A percentile compares a stretch with the other conserved stretches of the same genome.
phyloP scores from a whole-genome alignment of 2,888 invertebrate species.

The Acleris emargana region DNA sequence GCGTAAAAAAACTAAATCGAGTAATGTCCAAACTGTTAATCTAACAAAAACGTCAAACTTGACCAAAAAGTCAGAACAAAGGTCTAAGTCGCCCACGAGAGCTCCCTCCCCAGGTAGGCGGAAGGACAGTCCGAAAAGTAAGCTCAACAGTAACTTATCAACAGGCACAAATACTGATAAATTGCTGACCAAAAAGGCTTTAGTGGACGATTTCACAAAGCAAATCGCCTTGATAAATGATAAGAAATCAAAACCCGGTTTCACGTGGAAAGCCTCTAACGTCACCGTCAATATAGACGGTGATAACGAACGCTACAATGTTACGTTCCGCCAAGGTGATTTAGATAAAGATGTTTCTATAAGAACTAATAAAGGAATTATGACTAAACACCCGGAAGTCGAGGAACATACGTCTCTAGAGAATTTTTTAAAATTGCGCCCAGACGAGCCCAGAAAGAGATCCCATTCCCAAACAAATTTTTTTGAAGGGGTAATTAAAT shows the following conservation, averaged over 20 bases:
- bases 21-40: constrained; percentile 12
- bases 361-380: constrained; percentile 42
- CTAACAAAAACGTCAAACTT: neutral
- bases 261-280: constrained; percentile 49
- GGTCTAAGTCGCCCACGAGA: constrained; percentile 10
- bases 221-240: constrained; percentile 47
- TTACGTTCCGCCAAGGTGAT: constrained; percentile 54
- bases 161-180: constrained; percentile 51
- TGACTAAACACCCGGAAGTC: constrained; percentile 26
- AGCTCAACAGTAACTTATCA: constrained; percentile 32
- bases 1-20: constrained; percentile 3
- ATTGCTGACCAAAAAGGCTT: constrained; percentile 54
- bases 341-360: constrained; percentile 54
- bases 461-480: constrained; percentile 40
- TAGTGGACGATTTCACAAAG: constrained; percentile 59
- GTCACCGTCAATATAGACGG: constrained; percentile 64
- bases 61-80: constrained; percentile 14
- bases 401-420: constrained; percentile 41
- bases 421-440: constrained; percentile 45
- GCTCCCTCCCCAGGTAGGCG: constrained; percentile 18
- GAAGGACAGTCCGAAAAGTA: constrained; percentile 31
- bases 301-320: constrained; percentile 61
- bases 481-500: constrained; percentile 41
- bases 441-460: constrained; percentile 36
- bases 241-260: constrained; percentile 38